A percentile compares a stretch with the other conserved stretches of the same genome.
These are phyloP conservation scores for Zootoca vivipara DNA, from an alignment of 2,113 vertebrate species.

Conservation along the genomic window DNA sequence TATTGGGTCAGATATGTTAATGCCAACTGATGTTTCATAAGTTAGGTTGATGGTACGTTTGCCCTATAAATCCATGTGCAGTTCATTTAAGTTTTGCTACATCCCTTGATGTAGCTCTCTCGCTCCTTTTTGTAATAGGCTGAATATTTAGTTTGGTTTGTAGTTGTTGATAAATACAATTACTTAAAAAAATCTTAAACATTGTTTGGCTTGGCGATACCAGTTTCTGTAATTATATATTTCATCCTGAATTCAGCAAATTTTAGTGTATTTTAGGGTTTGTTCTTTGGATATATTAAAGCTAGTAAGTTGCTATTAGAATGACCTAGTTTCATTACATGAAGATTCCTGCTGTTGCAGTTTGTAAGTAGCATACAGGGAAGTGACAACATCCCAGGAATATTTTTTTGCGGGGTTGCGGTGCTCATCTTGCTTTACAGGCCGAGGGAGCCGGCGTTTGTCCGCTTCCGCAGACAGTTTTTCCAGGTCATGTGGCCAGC, in stretches of 20 bases:
- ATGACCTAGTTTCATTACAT: conserved; percentile 36
- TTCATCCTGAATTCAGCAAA: conserved; percentile 49
- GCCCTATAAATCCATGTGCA: background rate
- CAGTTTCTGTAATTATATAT: conserved; percentile 40
- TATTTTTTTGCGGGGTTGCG: conserved; percentile 14
- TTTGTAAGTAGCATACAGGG: conserved; percentile 46
- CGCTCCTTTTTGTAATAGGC: conserved; percentile 13
- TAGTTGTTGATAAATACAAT: conserved; percentile 20
- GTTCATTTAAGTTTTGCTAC: conserved; percentile 19
- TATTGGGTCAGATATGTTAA: background rate
- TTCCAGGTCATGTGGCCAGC: no score
- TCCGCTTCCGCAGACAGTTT: no score
- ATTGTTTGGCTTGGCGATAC: conserved; percentile 44
- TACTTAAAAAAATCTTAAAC: conserved; percentile 4
- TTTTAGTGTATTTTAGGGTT: conserved; percentile 18
- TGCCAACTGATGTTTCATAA: background rate
- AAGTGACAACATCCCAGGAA: conserved; percentile 33
- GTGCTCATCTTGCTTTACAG: no score
- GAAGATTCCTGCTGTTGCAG: conserved; percentile 14
- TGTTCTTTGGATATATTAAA: conserved; percentile 15
- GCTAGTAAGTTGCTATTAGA: background rate
- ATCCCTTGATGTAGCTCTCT: background rate
- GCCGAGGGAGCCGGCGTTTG: no score
- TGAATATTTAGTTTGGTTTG: conserved; percentile 38
- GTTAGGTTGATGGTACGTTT: background rate